Percentiles rank a stretch among this genome's conserved stretches.
phyloP scores from a whole-genome alignment of 2,113 vertebrate genomes.

The Labrus mixtus region DNA sequence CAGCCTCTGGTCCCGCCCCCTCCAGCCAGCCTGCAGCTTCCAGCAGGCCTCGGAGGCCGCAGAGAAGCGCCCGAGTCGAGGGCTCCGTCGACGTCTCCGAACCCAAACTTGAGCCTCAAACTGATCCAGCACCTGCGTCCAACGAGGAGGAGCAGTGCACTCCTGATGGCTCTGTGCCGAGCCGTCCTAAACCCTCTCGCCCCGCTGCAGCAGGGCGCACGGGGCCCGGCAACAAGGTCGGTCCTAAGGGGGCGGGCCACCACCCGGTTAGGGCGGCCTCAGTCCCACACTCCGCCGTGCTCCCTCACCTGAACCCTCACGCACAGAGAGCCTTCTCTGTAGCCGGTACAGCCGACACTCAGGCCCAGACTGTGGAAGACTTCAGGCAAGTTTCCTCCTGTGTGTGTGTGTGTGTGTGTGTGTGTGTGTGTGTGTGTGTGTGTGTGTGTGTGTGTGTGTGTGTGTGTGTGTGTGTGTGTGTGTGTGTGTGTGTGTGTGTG shows the following conservation, averaged over 20 bases:
- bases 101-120: constrained; percentile 64
- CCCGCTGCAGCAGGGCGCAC: constrained; percentile 29
- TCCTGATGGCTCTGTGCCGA: constrained; percentile 57
- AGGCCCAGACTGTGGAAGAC: constrained; percentile 76
- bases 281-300: constrained; percentile 77
- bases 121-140: constrained; percentile 46
- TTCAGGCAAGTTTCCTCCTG: constrained; percentile 77
- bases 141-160: constrained; percentile 32
- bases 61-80: constrained; percentile 76
- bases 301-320: constrained; percentile 73
- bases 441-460: background rate
- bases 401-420: constrained; percentile 3
- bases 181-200: constrained; percentile 50
- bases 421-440: background rate
- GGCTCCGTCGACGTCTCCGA: constrained; percentile 75
- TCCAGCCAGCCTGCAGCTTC: constrained; percentile 25
- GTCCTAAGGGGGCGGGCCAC: constrained; percentile 69
- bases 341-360: constrained; percentile 81
- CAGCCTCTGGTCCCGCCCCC: constrained; percentile 2
- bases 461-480: background rate
- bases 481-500: background rate
- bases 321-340: constrained; percentile 81
- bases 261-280: constrained; percentile 80
- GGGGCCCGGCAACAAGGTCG: constrained; percentile 28
- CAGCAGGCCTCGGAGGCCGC: constrained; percentile 70